phyloP scores from a whole-genome alignment of 2,113 vertebrate species.

The Plotosus lineatus region DNA sequence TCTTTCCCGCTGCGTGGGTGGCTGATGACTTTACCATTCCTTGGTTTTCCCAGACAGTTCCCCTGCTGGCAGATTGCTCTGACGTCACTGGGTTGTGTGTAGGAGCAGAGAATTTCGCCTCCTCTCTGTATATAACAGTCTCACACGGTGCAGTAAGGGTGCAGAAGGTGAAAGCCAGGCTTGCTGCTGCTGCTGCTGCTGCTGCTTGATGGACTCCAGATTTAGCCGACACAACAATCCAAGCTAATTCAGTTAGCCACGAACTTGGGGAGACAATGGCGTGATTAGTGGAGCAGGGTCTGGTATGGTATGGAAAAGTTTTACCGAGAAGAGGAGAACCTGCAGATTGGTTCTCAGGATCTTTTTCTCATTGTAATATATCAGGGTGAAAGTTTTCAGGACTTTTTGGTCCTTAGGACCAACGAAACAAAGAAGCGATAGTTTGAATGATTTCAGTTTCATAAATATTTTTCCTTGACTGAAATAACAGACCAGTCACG shows the following conservation, averaged over 20 bases:
- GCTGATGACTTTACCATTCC: slow-evolving; percentile 19
- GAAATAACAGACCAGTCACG: too few relatives aligned
- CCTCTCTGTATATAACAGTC: neutral
- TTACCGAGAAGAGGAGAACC: neutral
- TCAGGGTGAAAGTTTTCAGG: neutral
- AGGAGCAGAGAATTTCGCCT: slow-evolving; percentile 12
- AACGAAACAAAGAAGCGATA: neutral
- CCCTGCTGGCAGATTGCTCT: neutral
- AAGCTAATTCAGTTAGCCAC: neutral
- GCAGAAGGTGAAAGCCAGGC: neutral
- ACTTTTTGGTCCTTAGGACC: neutral
- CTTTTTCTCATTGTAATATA: neutral
- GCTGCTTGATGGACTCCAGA: neutral
- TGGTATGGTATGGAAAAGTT: neutral
- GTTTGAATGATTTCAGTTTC: too few relatives aligned
- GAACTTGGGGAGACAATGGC: neutral
- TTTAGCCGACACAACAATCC: neutral
- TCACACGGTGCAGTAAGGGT: neutral
- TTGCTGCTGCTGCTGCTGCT: neutral
- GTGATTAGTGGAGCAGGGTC: neutral
- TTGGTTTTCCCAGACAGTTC: neutral
- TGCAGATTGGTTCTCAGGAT: neutral
- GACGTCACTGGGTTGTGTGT: neutral
- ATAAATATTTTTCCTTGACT: too few relatives aligned
- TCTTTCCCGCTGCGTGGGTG: slow-evolving; percentile 17